A percentile compares a stretch with the other conserved stretches of the same genome.
These are phyloP conservation scores for Upupa epops DNA, from an alignment of 2,113 vertebrate genomes.

Conservation along the genomic window DNA sequence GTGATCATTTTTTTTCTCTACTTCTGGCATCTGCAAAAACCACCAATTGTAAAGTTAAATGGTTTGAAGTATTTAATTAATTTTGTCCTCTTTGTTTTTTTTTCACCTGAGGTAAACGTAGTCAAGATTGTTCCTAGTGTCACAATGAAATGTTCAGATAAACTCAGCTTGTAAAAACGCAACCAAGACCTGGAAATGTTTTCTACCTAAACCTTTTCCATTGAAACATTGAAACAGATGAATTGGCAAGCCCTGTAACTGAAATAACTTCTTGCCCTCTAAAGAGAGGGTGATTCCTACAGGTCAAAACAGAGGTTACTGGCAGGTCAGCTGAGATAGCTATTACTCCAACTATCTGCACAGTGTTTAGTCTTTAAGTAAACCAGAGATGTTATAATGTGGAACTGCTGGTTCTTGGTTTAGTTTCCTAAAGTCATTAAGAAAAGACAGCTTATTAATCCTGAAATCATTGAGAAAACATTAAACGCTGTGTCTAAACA, in stretches of 20 bases:
- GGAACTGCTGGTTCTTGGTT: slow-evolving; percentile 23
- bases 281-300: slow-evolving; percentile 11
- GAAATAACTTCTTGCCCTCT: slow-evolving; percentile 44
- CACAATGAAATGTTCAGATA: background rate
- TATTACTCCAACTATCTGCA: slow-evolving; percentile 50
- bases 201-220: background rate
- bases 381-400: slow-evolving; percentile 38
- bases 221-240: slow-evolving; percentile 3
- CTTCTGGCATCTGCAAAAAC: background rate
- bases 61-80: background rate
- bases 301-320: slow-evolving; percentile 57
- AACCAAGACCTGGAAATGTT: background rate
- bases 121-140: background rate
- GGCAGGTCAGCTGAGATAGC: slow-evolving; percentile 46
- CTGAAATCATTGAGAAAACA: background rate
- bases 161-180: background rate
- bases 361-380: slow-evolving; percentile 33
- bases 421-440: slow-evolving; percentile 11
- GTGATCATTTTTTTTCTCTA: background rate
- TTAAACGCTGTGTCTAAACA: background rate
- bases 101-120: background rate
- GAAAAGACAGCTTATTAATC: slow-evolving; percentile 1
- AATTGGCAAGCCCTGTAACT: background rate
- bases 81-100: background rate
- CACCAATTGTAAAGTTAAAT: background rate